A percentile compares a stretch with the other conserved stretches of the same genome.
These are phyloP conservation scores for Denticeps clupeoides DNA, from an alignment of 2,797 vertebrate genomes.

Conservation along the genomic window DNA sequence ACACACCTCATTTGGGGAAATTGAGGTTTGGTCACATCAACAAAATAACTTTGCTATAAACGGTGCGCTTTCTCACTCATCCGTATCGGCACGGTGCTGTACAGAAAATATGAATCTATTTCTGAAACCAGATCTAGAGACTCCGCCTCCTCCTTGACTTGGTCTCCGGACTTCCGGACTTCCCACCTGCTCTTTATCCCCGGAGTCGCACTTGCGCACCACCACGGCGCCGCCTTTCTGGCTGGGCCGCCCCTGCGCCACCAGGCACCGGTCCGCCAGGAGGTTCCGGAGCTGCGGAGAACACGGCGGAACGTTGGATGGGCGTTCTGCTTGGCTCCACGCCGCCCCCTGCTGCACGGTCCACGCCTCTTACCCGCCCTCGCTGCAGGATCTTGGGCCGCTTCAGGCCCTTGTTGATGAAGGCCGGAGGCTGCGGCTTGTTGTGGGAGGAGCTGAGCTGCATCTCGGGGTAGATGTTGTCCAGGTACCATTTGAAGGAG, in stretches of 20 bases:
- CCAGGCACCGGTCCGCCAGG: constrained; percentile 72
- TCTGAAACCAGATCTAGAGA: background rate
- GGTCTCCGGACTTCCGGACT: too few species aligned
- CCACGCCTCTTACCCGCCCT: constrained; percentile 79
- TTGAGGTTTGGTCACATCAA: too few species aligned
- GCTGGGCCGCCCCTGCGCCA: constrained; percentile 77
- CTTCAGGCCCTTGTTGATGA: constrained; percentile 74
- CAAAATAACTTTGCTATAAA: too few species aligned
- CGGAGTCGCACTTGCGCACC: constrained; percentile 69
- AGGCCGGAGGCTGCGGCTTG: constrained; percentile 69
- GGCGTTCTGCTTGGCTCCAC: background rate
- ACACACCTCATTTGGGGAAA: too few species aligned
- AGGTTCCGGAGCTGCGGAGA: constrained; percentile 68
- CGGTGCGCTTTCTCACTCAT: too few species aligned
- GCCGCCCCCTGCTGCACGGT: too few species aligned
- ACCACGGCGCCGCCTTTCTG: constrained; percentile 85
- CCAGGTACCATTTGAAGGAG: constrained; percentile 88
- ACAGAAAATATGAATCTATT: background rate
- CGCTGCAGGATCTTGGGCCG: constrained; percentile 76
- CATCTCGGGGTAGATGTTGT: constrained; percentile 92
- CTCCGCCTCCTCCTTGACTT: too few species aligned
- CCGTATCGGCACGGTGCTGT: too few species aligned
- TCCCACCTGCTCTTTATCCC: constrained; percentile 69
- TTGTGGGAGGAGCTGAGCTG: constrained; percentile 67
- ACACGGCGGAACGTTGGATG: constrained; percentile 2